Evolutionary conservation across 2,888 invertebrate species (phyloP).

Genomic region (Lacanobia wlatinum): DNA sequence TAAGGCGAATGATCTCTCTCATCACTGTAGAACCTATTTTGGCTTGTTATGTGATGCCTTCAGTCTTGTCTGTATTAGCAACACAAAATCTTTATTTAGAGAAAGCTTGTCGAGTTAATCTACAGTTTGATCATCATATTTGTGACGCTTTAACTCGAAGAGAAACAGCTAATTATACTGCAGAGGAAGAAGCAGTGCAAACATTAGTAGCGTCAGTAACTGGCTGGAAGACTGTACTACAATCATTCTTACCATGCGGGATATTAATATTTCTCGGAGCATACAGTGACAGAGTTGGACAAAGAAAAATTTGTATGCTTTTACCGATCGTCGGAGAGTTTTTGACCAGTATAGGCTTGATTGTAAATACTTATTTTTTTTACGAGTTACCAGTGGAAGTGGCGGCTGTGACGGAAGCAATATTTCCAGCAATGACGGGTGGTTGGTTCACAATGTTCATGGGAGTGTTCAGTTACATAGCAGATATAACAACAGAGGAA

Average conservation of each 20-base stretch:
- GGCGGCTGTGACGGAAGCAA: constrained; percentile 94
- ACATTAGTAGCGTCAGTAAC: constrained; percentile 95
- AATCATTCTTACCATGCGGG: constrained; percentile 95
- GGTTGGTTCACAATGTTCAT: constrained; percentile 98
- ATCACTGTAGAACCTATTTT: constrained; percentile 95
- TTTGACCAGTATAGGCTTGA: constrained; percentile 94
- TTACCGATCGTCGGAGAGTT: constrained; percentile 95
- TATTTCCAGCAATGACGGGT: constrained; percentile 95
- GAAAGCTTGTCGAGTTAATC: constrained; percentile 96
- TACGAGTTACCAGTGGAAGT: constrained; percentile 95
- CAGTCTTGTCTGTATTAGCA: constrained; percentile 93
- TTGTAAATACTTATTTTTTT: constrained; percentile 95
- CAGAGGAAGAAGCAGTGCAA: constrained; percentile 93
- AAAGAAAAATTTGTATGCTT: constrained; percentile 95
- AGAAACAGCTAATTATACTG: constrained; percentile 92
- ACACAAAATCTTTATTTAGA: constrained; percentile 96
- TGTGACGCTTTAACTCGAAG: constrained; percentile 94
- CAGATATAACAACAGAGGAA: constrained; percentile 95
- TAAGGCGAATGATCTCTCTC: constrained; percentile 90
- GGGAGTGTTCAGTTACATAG: constrained; percentile 97
- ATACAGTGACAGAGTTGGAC: constrained; percentile 93
- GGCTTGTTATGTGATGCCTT: constrained; percentile 93
- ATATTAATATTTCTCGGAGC: constrained; percentile 96
- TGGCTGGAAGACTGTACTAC: constrained; percentile 96
- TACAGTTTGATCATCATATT: constrained; percentile 93